Base-by-base conservation (phyloP, 2,888 invertebrate genomes). In the Anagyrus pseudococci region DNA sequence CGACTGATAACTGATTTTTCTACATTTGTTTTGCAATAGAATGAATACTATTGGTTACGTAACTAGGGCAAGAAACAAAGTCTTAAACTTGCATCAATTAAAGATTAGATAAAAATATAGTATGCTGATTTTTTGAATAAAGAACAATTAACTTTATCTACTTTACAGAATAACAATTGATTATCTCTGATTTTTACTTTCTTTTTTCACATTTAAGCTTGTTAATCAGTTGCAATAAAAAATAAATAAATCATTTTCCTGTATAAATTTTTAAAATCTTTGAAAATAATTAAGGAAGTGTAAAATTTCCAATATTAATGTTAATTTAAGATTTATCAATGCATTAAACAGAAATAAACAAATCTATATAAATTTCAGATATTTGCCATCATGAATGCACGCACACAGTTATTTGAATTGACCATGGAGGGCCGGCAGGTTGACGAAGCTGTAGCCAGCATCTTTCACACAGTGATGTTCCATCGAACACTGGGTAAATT, bases 401-500 rank as follows among this genome's bases (percentile, higher is more conserved):
- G 92, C 76, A 89, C 89, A 70, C 90, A 92, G 80, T 84, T 89
- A 69, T 92, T 92, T 82, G 91, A 92, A 80, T 84, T 92, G 83
- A 87, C 90, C 70, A 89, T 95, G 86, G 94, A 95, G 82, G 94
- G 94, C 66, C 87, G 92, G 72, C 95, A 96, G 82, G 92, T 95
- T 71, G 94, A 94, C 82, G 96, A 96, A 82, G 94, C 93, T 46
- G 91, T 95, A 49, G 90, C 93, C 52, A 91, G 93, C 81, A 89
- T 96, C 74, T 95, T 96, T 82, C 95, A 96, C 83, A 94, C 94
- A 50, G 91, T 96, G 53, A 85, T 96, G 55, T 94, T 96, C 80
- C 94, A 96, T 82, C 88, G 96, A 67, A 91, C 93, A 64, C 86
- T 92, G 72, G 96, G 96, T 66, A 96, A 96, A 86, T 98, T 97